A percentile compares a stretch with the other conserved stretches of the same genome.
phyloP scores from a whole-genome alignment of 2,888 invertebrate species.

The Hesperia comma region DNA sequence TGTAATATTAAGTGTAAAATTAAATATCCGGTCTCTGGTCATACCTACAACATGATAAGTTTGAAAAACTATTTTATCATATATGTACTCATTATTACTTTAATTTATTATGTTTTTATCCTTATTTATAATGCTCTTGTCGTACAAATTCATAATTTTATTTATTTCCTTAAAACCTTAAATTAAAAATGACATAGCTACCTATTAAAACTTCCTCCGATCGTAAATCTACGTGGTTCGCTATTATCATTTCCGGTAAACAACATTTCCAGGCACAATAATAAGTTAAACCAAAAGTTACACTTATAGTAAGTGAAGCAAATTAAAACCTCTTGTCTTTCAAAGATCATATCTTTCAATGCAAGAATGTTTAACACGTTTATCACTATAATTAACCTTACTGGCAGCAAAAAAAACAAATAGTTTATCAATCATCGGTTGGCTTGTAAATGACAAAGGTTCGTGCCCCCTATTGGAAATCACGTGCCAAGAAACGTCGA shows the following conservation, averaged over 20 bases:
- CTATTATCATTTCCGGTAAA: not conserved
- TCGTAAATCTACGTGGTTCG: not conserved
- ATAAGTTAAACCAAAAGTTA: not conserved
- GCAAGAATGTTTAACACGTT: slow-evolving; percentile 10
- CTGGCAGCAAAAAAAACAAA: slow-evolving; percentile 49
- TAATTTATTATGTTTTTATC: no score
- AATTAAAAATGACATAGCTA: no score
- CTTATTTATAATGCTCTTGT: no score
- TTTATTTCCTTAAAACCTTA: no score
- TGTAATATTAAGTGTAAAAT: no score
- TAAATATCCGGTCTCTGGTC: no score
- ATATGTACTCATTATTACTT: no score
- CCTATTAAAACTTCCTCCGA: no score
- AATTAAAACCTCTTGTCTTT: not conserved
- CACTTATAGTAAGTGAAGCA: no score
- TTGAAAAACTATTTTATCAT: no score
- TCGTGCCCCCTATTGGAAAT: slow-evolving; percentile 73
- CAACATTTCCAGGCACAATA: slow-evolving; percentile 15
- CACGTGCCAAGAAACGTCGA: slow-evolving; percentile 63
- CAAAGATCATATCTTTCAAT: slow-evolving; percentile 5
- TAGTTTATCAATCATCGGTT: slow-evolving; percentile 66
- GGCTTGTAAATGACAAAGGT: slow-evolving; percentile 61
- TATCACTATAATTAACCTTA: slow-evolving; percentile 28
- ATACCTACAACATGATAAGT: no score
- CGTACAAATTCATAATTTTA: no score